Percentiles rank a stretch among this genome's conserved stretches.
These are phyloP conservation scores for Linyphia triangularis DNA, from an alignment of 2,888 invertebrate genomes.

Conservation along the genomic window DNA sequence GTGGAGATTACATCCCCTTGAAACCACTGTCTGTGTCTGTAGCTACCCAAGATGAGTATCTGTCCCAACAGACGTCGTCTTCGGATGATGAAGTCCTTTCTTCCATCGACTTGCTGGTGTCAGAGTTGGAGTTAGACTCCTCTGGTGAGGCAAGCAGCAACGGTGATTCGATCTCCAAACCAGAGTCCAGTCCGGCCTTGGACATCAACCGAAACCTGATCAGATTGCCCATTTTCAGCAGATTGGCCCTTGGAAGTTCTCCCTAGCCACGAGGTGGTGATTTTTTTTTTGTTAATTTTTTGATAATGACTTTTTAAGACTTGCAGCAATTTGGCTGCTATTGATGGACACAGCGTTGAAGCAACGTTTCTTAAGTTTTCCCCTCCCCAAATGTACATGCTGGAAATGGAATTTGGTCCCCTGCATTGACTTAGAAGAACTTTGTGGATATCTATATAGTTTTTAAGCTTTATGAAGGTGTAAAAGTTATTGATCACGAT, in stretches of 20 bases:
- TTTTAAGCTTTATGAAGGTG: constrained; percentile 43
- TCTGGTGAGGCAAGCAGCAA: constrained; percentile 19
- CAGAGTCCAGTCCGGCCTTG: constrained; percentile 17
- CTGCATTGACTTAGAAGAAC: not conserved
- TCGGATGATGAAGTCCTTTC: constrained; percentile 36
- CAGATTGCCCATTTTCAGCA: constrained; percentile 73
- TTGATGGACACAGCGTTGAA: constrained; percentile 21
- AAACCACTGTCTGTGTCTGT: constrained; percentile 37
- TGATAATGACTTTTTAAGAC: constrained; percentile 30
- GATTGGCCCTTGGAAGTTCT: constrained; percentile 55
- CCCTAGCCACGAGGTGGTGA: not conserved
- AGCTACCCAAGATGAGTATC: constrained; percentile 15
- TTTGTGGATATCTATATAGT: constrained; percentile 35
- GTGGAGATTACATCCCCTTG: constrained; percentile 41
- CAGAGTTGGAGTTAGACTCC: constrained; percentile 62
- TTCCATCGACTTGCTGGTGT: constrained; percentile 48
- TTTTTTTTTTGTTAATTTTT: constrained; percentile 41
- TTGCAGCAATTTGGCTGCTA: constrained; percentile 53
- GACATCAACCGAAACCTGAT: constrained; percentile 61
- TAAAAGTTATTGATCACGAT: constrained; percentile 52
- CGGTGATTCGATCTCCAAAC: constrained; percentile 25
- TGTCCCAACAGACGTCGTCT: not conserved
- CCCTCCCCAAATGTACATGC: constrained; percentile 64
- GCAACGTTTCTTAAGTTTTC: constrained; percentile 33
- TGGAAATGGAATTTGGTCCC: constrained; percentile 67